phyloP scores from a whole-genome alignment of 2,113 vertebrate species.

The Loxodonta africana region DNA sequence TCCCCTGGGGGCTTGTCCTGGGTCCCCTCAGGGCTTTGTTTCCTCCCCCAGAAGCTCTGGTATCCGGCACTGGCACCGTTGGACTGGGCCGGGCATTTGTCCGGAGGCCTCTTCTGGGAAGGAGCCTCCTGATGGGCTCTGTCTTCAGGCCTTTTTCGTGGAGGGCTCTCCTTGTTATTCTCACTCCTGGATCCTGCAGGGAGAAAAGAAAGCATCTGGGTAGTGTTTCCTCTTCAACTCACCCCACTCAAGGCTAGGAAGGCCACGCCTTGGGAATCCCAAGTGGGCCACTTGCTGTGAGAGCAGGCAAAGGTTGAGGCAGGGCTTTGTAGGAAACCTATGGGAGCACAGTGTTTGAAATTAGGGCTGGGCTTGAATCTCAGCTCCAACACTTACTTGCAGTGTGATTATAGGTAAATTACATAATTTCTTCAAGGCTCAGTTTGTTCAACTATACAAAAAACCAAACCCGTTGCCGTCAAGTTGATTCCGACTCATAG shows the following conservation, averaged over 20 bases:
- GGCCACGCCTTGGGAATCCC: neutral
- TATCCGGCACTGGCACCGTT: neutral
- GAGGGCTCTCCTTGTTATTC: slow-evolving; percentile 71
- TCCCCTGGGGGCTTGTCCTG: slow-evolving; percentile 75
- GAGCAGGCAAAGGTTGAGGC: neutral
- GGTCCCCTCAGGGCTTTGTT: slow-evolving; percentile 71
- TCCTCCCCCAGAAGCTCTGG: slow-evolving; percentile 59
- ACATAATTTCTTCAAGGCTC: neutral
- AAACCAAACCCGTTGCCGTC: no score
- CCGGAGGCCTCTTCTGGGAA: slow-evolving; percentile 78
- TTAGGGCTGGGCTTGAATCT: neutral
- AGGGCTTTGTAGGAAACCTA: neutral
- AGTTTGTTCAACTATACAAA: neutral
- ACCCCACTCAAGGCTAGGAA: neutral
- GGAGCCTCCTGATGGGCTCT: slow-evolving; percentile 77
- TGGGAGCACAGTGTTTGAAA: neutral
- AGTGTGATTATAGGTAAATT: neutral
- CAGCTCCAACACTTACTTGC: neutral
- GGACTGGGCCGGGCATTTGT: slow-evolving; percentile 60
- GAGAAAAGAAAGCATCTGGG: slow-evolving; percentile 58
- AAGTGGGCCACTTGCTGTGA: neutral
- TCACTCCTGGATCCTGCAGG: slow-evolving; percentile 56
- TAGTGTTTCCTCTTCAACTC: neutral
- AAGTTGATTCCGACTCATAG: no score
- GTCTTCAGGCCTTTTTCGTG: slow-evolving; percentile 80